Base-by-base conservation (phyloP, 2,888 invertebrate genomes). In the Stratiomys singularior region DNA sequence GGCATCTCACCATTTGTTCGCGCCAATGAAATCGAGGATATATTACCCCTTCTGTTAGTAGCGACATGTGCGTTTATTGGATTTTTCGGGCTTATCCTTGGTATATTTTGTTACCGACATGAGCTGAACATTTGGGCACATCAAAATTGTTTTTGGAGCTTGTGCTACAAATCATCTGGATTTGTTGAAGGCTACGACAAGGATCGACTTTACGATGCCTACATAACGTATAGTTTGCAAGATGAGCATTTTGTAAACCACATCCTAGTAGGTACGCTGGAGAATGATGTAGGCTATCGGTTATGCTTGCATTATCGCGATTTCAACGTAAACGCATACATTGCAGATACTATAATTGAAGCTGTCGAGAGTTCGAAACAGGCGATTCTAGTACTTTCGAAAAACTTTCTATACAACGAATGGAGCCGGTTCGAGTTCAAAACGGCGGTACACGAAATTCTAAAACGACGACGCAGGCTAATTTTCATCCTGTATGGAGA, bases 391-490 rank as follows among this genome's bases (percentile, higher is more conserved):
- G 94, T 98, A 79, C 88, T 98, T 78, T 96, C 97, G 21, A 94
- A 95, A 87, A 95, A 96, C 88, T 98, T 98, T 88, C 90, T 98
- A 80, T 94, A 95, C 88, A 96, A 96, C 87, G 97, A 98, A 88
- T 98, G 98, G 98, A 93, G 94, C 83, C 91, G 95, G 82, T 95
- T 96, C 86, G 98, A 98, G 88, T 97, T 98, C 87, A 96, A 96
- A 89, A 94, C 95, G 83, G 97, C 97, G 30, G 90, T 97, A 76
- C 95, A 95, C 85, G 96, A 96, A 88, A 94, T 96, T 83, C 90
- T 97, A 82, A 94, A 95, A 88, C 91, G 93, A 84, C 91, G 93
- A 85, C 93, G 94, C 85, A 92, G 95, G 86, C 91, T 97, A 83
- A 94, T 99, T 83, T 93, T 98, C 85, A 92, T 98, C 82, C 90